Evolutionary conservation across 2,113 vertebrate genomes (phyloP), one percentile per base, ranked within the genome.

Genomic region (Neodon shergylaensis): DNA sequence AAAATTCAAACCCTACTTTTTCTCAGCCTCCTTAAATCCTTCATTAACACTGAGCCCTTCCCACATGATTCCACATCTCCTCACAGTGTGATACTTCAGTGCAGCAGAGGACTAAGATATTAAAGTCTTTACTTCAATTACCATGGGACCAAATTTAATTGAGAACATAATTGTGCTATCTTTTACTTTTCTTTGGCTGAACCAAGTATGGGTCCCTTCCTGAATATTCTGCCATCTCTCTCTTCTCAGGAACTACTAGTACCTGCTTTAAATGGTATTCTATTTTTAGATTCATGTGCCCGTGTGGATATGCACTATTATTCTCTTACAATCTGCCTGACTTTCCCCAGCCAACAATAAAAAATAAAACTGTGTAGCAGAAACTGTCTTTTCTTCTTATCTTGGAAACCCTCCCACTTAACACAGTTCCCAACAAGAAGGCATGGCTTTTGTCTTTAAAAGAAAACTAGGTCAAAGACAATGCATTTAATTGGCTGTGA

Each of bases 301-400:
- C 28, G 10, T 90, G 90, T 90, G 90, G 77, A 76, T 84, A 92
- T 65, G 33, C 39, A 54, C 54, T 88, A 90, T 94, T 95, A 89
- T 93, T 90, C 94, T 96, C 89, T 91, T 68, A 84, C 72, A 78
- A 92, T 31, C 91, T 87, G 92, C 88, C 77, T 92, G 92, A 92
- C 96, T 92, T 90, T 58, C 84, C 87, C 81, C 72, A 65, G 79
- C 93, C 61, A 85, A 66, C 42, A 85, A 85, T 95, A 89, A 97
- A 92, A 96, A 81, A 94, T 61, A 58, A 88, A 84, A 94, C 94
- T 73, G 70, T 79, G 88, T 3, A 26, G 63, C 54, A 97, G 52
- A 97, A 92, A 93, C n/a, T 31, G 54, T 92, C 92, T 90, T 97
- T 96, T 97, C 94, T 97, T 97, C 94, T 95, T 97, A 91, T 93